These are phyloP conservation scores for Rafetus swinhoei DNA, from an alignment of 2,113 vertebrate genomes.

Conservation along the genomic window DNA sequence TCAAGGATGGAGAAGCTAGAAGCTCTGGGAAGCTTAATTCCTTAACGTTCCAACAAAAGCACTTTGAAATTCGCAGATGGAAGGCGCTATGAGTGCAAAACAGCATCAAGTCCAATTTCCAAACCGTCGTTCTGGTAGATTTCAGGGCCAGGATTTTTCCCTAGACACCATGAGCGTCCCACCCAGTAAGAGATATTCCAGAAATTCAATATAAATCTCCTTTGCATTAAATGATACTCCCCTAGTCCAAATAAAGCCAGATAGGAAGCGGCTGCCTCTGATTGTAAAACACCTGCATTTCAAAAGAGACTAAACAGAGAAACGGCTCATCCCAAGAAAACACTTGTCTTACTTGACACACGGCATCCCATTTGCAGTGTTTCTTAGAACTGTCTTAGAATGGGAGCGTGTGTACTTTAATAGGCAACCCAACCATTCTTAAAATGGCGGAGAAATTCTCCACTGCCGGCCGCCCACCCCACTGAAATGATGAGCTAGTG, in stretches of 20 bases:
- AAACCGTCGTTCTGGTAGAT: background rate
- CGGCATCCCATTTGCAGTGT: background rate
- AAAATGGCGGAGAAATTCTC: background rate
- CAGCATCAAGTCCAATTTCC: background rate
- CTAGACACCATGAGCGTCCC: constrained; percentile 29
- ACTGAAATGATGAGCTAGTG: fast-evolving
- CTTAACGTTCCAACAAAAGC: fast-evolving
- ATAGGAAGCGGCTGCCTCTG: background rate
- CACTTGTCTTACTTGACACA: background rate
- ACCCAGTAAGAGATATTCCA: constrained; percentile 10
- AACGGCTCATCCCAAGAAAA: background rate
- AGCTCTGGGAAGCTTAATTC: fast-evolving
- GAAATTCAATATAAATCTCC: constrained; percentile 12
- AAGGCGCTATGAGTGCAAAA: background rate
- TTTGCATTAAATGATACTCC: background rate
- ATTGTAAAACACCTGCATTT: background rate
- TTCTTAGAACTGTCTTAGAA: background rate
- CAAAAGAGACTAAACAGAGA: background rate
- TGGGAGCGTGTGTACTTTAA: background rate
- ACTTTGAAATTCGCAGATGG: fast-evolving
- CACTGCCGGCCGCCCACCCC: background rate
- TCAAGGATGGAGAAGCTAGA: background rate
- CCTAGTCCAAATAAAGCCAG: background rate
- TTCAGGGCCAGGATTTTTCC: background rate
- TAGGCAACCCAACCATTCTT: background rate